phyloP scores from a whole-genome alignment of 2,113 vertebrate genomes.

The Limnothrissa miodon region DNA sequence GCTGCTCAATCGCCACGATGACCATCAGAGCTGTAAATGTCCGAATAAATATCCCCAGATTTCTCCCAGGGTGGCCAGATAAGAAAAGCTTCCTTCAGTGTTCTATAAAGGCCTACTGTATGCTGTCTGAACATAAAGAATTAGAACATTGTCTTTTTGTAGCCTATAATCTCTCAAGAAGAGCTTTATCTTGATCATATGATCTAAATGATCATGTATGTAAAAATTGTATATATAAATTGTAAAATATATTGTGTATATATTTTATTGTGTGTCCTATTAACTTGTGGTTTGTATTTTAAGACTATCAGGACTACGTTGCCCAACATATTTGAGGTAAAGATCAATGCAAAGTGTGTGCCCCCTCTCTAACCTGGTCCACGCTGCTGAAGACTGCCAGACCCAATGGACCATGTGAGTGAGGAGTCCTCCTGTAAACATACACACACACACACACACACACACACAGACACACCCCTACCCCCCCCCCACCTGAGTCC shows the following conservation, averaged over 20 bases:
- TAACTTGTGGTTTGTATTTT: too few species aligned
- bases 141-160: not conserved
- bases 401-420: not conserved
- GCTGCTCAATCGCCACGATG: not conserved
- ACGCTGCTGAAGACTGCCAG: not conserved
- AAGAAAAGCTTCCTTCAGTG: not conserved
- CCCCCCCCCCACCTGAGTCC: not conserved
- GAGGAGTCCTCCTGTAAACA: too few species aligned
- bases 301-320: too few species aligned
- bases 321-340: not conserved
- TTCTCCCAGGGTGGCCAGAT: not conserved
- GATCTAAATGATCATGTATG: too few species aligned
- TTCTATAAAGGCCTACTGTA: too few species aligned
- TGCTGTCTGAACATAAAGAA: not conserved
- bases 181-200: not conserved
- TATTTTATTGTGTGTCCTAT: not conserved
- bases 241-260: not conserved
- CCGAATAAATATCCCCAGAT: not conserved
- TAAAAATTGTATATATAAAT: too few species aligned
- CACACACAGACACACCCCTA: not conserved
- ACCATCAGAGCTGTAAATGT: not conserved
- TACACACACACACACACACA: too few species aligned
- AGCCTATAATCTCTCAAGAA: not conserved
- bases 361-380: not conserved
- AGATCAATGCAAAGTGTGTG: not conserved